Percentiles rank a stretch among this genome's conserved stretches.
These are phyloP conservation scores for Parambassis ranga DNA, from an alignment of 2,797 vertebrate species.

Conservation along the genomic window DNA sequence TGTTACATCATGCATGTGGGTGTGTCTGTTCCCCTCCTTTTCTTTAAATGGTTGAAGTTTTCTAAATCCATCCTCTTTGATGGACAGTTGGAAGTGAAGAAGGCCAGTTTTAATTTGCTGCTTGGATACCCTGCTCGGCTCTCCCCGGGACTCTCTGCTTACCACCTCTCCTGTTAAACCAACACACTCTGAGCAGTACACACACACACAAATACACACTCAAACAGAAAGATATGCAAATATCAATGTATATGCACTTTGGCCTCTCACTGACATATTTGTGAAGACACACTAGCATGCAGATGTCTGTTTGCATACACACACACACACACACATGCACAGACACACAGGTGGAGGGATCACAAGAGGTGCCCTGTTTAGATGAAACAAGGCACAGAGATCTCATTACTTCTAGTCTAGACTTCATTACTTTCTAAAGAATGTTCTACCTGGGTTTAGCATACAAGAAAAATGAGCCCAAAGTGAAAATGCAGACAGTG, in stretches of 20 bases:
- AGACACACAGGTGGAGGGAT: neutral
- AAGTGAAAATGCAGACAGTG: neutral
- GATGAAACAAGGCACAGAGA: constrained; percentile 39
- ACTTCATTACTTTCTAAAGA: constrained; percentile 25
- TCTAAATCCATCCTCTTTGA: constrained; percentile 71
- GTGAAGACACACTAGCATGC: constrained; percentile 2
- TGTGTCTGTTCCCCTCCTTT: constrained; percentile 34
- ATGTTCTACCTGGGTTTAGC: neutral
- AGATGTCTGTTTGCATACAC: constrained; percentile 8
- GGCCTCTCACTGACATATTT: constrained; percentile 7
- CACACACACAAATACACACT: neutral
- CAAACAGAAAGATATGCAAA: neutral
- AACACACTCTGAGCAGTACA: constrained; percentile 24
- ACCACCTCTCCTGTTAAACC: constrained; percentile 59
- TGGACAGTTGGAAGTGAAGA: constrained; percentile 78
- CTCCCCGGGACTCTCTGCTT: constrained; percentile 67
- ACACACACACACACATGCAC: neutral
- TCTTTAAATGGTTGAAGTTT: constrained; percentile 48
- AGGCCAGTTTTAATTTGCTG: constrained; percentile 82
- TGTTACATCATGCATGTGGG: constrained; percentile 21
- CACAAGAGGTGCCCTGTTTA: constrained; percentile 36
- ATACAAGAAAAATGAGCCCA: neutral
- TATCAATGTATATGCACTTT: neutral
- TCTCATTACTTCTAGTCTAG: constrained; percentile 41
- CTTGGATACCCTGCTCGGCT: constrained; percentile 71